These are phyloP conservation scores for Caenorhabditis inopinata DNA, from an alignment of 1,140 invertebrate species.

Conservation along the genomic window DNA sequence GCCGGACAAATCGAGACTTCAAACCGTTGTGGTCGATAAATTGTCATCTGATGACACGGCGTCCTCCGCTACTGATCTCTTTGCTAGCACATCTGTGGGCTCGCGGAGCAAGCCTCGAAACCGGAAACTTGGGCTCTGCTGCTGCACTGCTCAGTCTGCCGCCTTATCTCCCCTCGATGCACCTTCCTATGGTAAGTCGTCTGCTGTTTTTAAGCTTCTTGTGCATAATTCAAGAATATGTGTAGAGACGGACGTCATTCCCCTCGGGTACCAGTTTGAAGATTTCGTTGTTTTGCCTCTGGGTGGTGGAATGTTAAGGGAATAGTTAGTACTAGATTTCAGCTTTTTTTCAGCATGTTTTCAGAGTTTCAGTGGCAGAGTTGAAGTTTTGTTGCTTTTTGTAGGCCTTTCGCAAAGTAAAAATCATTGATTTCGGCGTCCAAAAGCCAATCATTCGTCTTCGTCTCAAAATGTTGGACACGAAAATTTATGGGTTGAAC, in stretches of 20 bases:
- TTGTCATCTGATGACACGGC: neutral
- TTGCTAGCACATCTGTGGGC: neutral
- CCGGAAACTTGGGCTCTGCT: neutral
- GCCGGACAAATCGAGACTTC: neutral
- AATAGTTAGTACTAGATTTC: no score
- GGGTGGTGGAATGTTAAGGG: no score
- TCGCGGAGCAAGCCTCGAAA: neutral
- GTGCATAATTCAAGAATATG: no score
- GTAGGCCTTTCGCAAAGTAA: no score
- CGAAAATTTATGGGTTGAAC: neutral
- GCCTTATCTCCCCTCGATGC: neutral
- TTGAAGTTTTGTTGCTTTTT: no score
- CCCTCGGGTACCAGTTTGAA: no score
- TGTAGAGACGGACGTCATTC: no score
- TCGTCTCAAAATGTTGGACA: slow-evolving; percentile 20
- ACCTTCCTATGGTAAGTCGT: neutral
- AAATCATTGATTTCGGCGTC: no score
- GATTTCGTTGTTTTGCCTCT: no score
- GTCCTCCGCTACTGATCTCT: neutral
- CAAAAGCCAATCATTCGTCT: neutral
- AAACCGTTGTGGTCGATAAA: neutral
- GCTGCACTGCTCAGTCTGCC: neutral
- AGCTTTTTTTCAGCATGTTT: no score
- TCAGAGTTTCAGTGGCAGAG: no score
- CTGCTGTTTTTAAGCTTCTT: neutral